These are phyloP conservation scores for Venusia cambrica DNA, from an alignment of 2,888 invertebrate species.

Conservation along the genomic window DNA sequence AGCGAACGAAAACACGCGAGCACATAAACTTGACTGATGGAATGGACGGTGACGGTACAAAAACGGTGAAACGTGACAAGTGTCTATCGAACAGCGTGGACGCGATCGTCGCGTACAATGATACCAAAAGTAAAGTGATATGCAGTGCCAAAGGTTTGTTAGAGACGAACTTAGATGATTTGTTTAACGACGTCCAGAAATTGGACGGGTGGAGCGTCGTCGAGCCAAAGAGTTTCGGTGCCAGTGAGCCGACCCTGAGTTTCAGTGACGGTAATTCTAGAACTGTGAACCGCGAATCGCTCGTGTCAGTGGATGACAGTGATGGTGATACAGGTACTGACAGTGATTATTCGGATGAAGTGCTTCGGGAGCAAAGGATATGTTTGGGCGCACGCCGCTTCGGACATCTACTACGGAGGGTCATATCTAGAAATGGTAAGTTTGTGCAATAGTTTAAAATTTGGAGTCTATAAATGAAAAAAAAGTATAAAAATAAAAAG, in stretches of 20 bases:
- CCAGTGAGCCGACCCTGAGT: conserved; percentile 69
- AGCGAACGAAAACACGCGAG: conserved; percentile 61
- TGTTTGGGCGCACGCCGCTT: conserved; percentile 72
- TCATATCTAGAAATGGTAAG: conserved; percentile 76
- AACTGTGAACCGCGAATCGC: conserved; percentile 57
- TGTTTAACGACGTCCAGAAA: conserved; percentile 64
- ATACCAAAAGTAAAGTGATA: conserved; percentile 73
- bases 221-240: conserved; percentile 66
- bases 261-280: conserved; percentile 47
- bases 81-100: conserved; percentile 69
- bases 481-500: too few species aligned
- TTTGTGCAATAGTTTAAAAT: too few species aligned
- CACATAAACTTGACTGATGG: conserved; percentile 48
- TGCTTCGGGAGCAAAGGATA: conserved; percentile 64
- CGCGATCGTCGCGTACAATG: conserved; percentile 58
- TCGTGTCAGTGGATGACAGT: conserved; percentile 67
- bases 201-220: conserved; percentile 53
- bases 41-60: conserved; percentile 43
- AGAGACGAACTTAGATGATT: conserved; percentile 77
- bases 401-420: conserved; percentile 67
- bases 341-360: conserved; percentile 68
- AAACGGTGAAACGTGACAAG: conserved; percentile 53
- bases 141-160: conserved; percentile 79
- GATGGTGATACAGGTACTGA: conserved; percentile 65
- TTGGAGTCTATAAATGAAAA: too few species aligned